A percentile compares a stretch with the other conserved stretches of the same genome.
Conservation (phyloP, 2,797 vertebrate species). For the Benthosema pterotum region DNA sequence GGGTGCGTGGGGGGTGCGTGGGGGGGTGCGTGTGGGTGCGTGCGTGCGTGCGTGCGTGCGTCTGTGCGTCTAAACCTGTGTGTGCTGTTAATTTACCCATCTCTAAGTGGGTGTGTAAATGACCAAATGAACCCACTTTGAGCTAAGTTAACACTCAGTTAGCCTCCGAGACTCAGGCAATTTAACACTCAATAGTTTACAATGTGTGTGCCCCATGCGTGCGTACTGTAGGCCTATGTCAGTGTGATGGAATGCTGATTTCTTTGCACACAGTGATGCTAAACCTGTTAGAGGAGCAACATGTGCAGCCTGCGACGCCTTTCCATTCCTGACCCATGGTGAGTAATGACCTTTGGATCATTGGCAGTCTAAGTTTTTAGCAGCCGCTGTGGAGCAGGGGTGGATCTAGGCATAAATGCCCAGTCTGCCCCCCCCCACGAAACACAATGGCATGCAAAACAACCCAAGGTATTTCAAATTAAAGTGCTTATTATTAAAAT, state of each 20-base stretch:
- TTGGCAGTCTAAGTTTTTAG: neutral
- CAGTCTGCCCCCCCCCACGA: too few species aligned
- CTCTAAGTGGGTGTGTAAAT: too few species aligned
- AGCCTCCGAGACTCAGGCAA: too few species aligned
- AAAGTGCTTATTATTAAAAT: too few species aligned
- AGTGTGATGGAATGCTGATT: conserved; percentile 65
- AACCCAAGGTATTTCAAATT: too few species aligned
- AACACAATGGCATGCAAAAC: too few species aligned
- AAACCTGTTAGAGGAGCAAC: conserved; percentile 51
- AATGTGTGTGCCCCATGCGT: conserved; percentile 36
- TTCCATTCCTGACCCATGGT: conserved; percentile 34
- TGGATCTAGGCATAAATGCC: too few species aligned
- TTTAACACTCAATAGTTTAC: too few species aligned
- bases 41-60: conserved; percentile 13
- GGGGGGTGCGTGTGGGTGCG: conserved; percentile 2
- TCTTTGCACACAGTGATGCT: conserved; percentile 37
- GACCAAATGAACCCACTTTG: too few species aligned
- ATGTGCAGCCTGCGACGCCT: conserved; percentile 40
- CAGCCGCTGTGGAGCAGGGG: too few species aligned
- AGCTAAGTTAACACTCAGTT: too few species aligned
- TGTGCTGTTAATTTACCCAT: conserved; percentile 5
- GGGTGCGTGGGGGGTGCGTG: conserved; percentile 34
- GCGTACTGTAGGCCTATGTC: conserved; percentile 48
- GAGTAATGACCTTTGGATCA: conserved; percentile 31
- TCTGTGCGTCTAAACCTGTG: conserved; percentile 48